Evolutionary conservation across 2,888 invertebrate species (phyloP).

Genomic region (Dusona sp.): DNA sequence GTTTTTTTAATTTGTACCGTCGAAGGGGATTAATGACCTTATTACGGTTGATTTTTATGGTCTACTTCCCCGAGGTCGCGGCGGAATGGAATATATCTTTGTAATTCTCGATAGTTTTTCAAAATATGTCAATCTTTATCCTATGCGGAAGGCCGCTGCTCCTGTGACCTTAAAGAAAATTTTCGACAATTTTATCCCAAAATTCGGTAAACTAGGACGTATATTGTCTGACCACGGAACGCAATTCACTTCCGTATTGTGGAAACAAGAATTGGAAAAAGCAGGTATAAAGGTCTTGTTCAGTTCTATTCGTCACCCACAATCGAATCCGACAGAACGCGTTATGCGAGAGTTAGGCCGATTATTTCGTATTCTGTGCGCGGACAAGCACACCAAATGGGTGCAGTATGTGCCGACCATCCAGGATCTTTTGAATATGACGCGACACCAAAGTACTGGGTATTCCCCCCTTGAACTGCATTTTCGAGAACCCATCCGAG

Average conservation of each 20-base stretch:
- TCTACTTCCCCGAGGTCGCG: conserved; percentile 48
- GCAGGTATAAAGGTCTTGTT: not conserved
- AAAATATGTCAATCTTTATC: conserved; percentile 57
- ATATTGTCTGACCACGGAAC: conserved; percentile 37
- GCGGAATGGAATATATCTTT: conserved; percentile 65
- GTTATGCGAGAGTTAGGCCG: conserved; percentile 66
- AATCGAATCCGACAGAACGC: conserved; percentile 66
- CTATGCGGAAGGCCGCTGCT: conserved; percentile 53
- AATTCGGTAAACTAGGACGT: conserved; percentile 48
- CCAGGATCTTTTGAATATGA: conserved; percentile 6
- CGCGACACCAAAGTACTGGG: conserved; percentile 18
- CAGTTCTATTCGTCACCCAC: conserved; percentile 64
- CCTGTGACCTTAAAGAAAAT: conserved; percentile 44
- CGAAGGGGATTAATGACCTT: conserved; percentile 43
- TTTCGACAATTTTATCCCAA: conserved; percentile 30
- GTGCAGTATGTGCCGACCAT: conserved; percentile 7
- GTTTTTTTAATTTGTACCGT: conserved; percentile 35
- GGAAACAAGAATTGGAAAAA: conserved; percentile 29
- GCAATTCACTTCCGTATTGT: conserved; percentile 33
- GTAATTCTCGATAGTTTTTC: conserved; percentile 57
- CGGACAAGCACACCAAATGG: conserved; percentile 68
- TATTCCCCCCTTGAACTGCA: conserved; percentile 13
- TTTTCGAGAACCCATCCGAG: not conserved
- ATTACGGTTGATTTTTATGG: conserved; percentile 67
- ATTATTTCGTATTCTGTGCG: conserved; percentile 67